Percentiles rank a stretch among this genome's conserved stretches.
Conservation (phyloP, 2,888 invertebrate genomes). For the Argyresthia albistria region DNA sequence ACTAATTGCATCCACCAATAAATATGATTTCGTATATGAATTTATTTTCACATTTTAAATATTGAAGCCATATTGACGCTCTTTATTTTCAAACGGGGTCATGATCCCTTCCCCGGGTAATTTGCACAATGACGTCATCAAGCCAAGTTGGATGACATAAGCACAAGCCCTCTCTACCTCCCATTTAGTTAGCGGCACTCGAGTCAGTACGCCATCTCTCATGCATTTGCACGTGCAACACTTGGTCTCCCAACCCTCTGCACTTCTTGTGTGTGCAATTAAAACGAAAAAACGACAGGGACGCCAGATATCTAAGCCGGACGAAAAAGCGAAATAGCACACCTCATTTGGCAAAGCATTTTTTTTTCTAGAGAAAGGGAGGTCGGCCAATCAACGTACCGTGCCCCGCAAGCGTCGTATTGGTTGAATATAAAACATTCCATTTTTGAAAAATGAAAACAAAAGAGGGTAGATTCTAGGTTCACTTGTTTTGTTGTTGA, state of each 20-base stretch:
- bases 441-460: constrained; percentile 50
- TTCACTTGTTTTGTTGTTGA: constrained; percentile 66
- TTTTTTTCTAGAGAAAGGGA: constrained; percentile 64
- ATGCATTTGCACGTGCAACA: constrained; percentile 55
- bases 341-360: constrained; percentile 65
- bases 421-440: constrained; percentile 66
- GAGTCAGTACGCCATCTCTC: constrained; percentile 47
- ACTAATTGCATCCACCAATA: too few species aligned
- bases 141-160: constrained; percentile 42
- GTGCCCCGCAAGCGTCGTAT: constrained; percentile 57
- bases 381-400: constrained; percentile 70
- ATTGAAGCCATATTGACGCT: too few species aligned
- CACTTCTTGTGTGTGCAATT: constrained; percentile 66
- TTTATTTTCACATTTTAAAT: too few species aligned
- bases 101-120: too few species aligned
- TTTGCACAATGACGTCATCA: not conserved
- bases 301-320: constrained; percentile 17
- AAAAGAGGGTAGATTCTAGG: constrained; percentile 59
- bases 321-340: too few species aligned
- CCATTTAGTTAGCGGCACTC: constrained; percentile 46
- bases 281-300: constrained; percentile 62
- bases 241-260: constrained; percentile 68
- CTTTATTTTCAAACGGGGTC: too few species aligned
- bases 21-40: too few species aligned
- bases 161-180: constrained; percentile 38